A percentile compares a stretch with the other conserved stretches of the same genome.
Conservation (phyloP, 2,797 vertebrate species). For the Pseudochirops corinnae region DNA sequence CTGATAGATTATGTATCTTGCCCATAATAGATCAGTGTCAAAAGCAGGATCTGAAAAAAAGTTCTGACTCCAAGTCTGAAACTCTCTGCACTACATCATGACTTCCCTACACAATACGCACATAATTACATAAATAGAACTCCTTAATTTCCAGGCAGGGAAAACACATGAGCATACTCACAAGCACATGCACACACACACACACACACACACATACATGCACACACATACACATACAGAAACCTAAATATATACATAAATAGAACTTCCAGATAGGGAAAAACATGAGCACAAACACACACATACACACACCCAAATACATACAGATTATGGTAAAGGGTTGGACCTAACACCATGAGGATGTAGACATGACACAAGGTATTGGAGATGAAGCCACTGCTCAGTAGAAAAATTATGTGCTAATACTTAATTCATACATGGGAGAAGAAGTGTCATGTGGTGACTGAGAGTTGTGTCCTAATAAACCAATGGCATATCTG, state of each 20-base stretch:
- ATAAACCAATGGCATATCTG: neutral
- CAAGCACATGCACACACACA: fast-evolving
- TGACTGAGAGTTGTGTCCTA: neutral
- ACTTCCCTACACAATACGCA: neutral
- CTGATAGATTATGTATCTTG: neutral
- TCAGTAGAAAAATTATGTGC: neutral
- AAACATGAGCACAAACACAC: neutral
- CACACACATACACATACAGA: too few relatives aligned
- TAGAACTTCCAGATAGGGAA: neutral
- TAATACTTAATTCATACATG: neutral
- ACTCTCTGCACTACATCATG: neutral
- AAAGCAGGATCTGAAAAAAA: neutral
- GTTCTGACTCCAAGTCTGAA: neutral
- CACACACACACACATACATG: too few relatives aligned
- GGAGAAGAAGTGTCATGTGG: neutral
- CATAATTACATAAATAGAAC: neutral
- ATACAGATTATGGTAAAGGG: neutral
- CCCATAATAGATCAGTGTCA: neutral
- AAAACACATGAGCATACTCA: neutral
- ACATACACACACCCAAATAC: neutral
- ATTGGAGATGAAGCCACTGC: neutral
- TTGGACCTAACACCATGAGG: neutral
- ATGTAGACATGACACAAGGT: neutral
- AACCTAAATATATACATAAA: neutral
- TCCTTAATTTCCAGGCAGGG: neutral